Evolutionary conservation across 2,888 invertebrate species (phyloP), one percentile per base, ranked within the genome.

Genomic region (Melikaiella ostensackeni): DNA sequence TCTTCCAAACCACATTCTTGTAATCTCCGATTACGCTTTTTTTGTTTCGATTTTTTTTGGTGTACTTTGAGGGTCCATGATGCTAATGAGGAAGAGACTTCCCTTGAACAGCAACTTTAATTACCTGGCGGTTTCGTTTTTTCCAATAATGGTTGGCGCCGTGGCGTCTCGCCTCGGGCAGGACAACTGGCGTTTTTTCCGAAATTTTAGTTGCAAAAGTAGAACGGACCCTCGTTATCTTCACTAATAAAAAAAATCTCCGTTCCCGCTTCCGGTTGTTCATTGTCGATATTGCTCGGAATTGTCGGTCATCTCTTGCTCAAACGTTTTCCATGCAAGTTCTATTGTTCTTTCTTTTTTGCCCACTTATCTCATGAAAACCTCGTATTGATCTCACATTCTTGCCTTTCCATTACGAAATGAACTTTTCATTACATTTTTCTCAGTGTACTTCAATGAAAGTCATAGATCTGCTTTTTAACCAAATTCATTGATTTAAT

Each of bases 31-130:
- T n/a, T n/a, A n/a, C n/a, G n/a, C n/a, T n/a, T n/a, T n/a, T n/a
- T n/a, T n/a, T n/a, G n/a, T n/a, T n/a, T n/a, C n/a, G n/a, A n/a
- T n/a, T n/a, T n/a, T n/a, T n/a, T n/a, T n/a, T n/a, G n/a, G n/a
- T n/a, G n/a, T n/a, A n/a, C n/a, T n/a, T n/a, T n/a, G n/a, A 64
- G 24, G 38, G 63, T 6, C 38, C 21, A 35, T 64, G 38, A 64
- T 64, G 38, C 33, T 64, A 63, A 63, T 64, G 38, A 64, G 13
- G 24, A 38, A 42, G 42, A 42, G 16, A 42, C 16, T 16, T 16
- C 42, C 16, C 19, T 46, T 3, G 19, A 46, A 11, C 19, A 46
- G 6, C 46, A 6, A 24, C 33, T 16, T 62, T 33, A n/a, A 62
- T 62, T n/a, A 62, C 19, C 62, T 35, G 8, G 30, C n/a, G 62